phyloP scores from a whole-genome alignment of 2,888 invertebrate genomes.

The Pantelozetes paolii region DNA sequence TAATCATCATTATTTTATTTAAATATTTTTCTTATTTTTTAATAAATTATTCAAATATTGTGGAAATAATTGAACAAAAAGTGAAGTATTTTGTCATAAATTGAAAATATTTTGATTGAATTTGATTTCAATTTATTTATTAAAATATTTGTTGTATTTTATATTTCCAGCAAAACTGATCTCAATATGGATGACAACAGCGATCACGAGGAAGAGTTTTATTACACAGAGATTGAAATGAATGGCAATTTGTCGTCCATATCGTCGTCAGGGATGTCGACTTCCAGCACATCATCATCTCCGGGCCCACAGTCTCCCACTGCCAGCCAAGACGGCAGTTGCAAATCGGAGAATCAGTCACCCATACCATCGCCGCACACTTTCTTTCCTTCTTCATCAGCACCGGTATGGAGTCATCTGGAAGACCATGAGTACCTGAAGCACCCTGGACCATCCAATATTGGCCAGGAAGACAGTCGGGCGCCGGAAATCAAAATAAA shows the following conservation, averaged over 20 bases:
- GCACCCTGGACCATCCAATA: neutral
- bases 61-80: neutral
- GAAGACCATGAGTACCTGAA: conserved; percentile 28
- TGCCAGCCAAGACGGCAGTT: neutral
- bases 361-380: conserved; percentile 1
- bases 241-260: neutral
- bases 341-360: conserved; percentile 14
- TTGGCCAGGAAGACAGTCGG: neutral
- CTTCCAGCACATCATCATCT: neutral
- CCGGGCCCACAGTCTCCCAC: neutral
- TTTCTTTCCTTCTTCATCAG: conserved; percentile 5
- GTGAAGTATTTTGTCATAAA: too few species aligned
- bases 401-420: conserved; percentile 21
- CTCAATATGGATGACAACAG: conserved; percentile 45
- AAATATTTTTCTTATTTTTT: neutral
- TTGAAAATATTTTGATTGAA: neutral
- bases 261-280: neutral
- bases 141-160: neutral
- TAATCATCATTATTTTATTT: conserved; percentile 56
- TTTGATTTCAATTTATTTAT: neutral
- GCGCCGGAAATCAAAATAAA: conserved; percentile 3
- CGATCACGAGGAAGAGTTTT: conserved; percentile 48
- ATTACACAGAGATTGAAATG: conserved; percentile 48
- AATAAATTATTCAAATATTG: neutral
- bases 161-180: conserved; percentile 47